A percentile compares a stretch with the other conserved stretches of the same genome.
These are phyloP conservation scores for Eurois occulta DNA, from an alignment of 2,888 invertebrate genomes.

Conservation along the genomic window DNA sequence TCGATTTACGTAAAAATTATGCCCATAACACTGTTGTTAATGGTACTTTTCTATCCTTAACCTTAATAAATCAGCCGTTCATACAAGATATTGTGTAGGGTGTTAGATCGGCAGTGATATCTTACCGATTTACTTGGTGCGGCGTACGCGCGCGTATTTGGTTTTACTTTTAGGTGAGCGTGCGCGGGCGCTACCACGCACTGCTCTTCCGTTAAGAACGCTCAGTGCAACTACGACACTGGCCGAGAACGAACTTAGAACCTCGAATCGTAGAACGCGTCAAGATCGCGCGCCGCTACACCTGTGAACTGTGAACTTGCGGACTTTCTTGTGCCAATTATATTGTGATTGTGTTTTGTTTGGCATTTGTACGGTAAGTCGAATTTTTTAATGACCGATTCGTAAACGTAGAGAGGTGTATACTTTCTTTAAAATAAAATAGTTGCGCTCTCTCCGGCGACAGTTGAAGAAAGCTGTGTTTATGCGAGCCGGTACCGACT, in stretches of 20 bases:
- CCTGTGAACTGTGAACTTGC: constrained; percentile 86
- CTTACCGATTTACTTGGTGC: constrained; percentile 77
- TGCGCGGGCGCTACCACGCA: constrained; percentile 85
- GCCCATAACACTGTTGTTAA: constrained; percentile 71
- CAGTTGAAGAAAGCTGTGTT: constrained; percentile 77
- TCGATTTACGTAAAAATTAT: constrained; percentile 78
- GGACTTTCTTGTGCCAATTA: constrained; percentile 78
- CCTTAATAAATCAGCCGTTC: constrained; percentile 80
- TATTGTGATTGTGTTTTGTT: constrained; percentile 81
- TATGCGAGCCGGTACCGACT: constrained; percentile 63
- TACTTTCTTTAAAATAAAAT: constrained; percentile 73
- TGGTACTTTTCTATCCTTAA: constrained; percentile 85
- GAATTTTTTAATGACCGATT: constrained; percentile 54
- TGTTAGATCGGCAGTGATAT: constrained; percentile 79
- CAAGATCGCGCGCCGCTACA: constrained; percentile 68
- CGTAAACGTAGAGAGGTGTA: constrained; percentile 52
- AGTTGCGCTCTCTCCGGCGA: constrained; percentile 76
- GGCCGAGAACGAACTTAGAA: constrained; percentile 88
- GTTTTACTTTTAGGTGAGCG: constrained; percentile 85
- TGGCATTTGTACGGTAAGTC: constrained; percentile 75
- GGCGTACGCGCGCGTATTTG: constrained; percentile 79
- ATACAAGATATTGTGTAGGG: constrained; percentile 77
- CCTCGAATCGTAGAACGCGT: constrained; percentile 75
- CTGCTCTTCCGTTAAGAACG: constrained; percentile 83
- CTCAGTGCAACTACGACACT: constrained; percentile 88